phyloP scores from a whole-genome alignment of 2,113 vertebrate genomes.

The Sebastes schlegelii region DNA sequence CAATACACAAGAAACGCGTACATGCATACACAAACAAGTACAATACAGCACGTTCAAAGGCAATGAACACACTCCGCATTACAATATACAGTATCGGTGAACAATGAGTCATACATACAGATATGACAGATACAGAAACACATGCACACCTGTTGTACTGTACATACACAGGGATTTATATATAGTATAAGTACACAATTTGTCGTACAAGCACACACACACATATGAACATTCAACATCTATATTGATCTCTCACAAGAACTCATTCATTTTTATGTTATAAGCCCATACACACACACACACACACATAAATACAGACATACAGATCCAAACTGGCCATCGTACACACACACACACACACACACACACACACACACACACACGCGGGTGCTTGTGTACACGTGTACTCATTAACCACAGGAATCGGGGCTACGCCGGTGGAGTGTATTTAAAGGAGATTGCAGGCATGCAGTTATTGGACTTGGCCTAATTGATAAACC shows the following conservation, averaged over 20 bases:
- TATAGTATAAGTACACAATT: no score
- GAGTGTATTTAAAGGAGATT: conserved; percentile 88
- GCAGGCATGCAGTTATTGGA: conserved; percentile 93
- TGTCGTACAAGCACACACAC: not conserved
- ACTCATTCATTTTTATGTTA: not conserved
- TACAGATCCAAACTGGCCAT: conserved; percentile 12
- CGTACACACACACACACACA: conserved; percentile 10
- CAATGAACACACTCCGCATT: no score
- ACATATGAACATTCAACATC: not conserved
- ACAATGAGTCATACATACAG: no score
- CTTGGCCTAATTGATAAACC: conserved; percentile 93
- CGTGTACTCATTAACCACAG: conserved; percentile 67
- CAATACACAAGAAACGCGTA: not conserved
- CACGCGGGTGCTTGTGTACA: conserved; percentile 7
- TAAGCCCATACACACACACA: not conserved
- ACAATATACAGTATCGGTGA: no score
- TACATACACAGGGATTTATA: not conserved
- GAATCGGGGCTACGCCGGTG: conserved; percentile 70
- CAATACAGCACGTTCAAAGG: no score
- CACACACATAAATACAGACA: conserved; percentile 9
- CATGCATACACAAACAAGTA: not conserved
- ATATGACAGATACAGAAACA: no score
- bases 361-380: not conserved
- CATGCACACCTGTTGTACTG: not conserved
- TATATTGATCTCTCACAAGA: not conserved